Evolutionary conservation across 2,113 vertebrate genomes (phyloP), one percentile per base, ranked within the genome.

Genomic region (Corythaeola cristata): DNA sequence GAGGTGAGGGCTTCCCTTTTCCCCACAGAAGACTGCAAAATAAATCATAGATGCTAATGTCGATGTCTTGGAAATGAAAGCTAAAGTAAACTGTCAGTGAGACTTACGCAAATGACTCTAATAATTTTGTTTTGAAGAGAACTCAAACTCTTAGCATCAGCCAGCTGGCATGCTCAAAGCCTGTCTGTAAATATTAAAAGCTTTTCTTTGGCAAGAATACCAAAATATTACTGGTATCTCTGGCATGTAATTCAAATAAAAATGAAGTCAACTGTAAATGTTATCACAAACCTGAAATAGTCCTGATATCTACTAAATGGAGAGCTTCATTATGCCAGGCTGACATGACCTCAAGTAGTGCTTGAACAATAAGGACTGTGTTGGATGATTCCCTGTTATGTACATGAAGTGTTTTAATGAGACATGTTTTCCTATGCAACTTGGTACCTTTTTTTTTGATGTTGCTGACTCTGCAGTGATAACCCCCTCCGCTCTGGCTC

Each of bases 21-120:
- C 44, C 53, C 71, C 58, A 68, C 53, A 79, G 59, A 83, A 90
- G 62, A 53, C 47, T 85, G 39, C 32, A 78, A 89, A 94, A 89
- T 87, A 96, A 95, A 96, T 91, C 77, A 80, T 64, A 88, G 73
- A 88, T 94, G 53, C 39, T 95, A 82, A 94, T 87, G 86, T 52
- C 95, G 86, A 89, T 85, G 67, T 85, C 77, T 89, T 82, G 76
- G 93, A 97, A 96, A 93, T 66, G 63, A 92, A 95, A 93, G 35
- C 83, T 95, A 90, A 89, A 96, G 87, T 96, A 96, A 97, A 95
- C 88, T 86, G 85, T 86, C 87, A 93, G 33, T 85, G 89, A 93
- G 41, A 64, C 53, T 96, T 95, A 89, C 5, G 26, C 90, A 94
- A 96, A 96, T 83, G 56, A 81, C 56, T 88, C 66, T n/a, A 74